Evolutionary conservation across 2,888 invertebrate species (phyloP).

Genomic region (Augochlorella aurata): DNA sequence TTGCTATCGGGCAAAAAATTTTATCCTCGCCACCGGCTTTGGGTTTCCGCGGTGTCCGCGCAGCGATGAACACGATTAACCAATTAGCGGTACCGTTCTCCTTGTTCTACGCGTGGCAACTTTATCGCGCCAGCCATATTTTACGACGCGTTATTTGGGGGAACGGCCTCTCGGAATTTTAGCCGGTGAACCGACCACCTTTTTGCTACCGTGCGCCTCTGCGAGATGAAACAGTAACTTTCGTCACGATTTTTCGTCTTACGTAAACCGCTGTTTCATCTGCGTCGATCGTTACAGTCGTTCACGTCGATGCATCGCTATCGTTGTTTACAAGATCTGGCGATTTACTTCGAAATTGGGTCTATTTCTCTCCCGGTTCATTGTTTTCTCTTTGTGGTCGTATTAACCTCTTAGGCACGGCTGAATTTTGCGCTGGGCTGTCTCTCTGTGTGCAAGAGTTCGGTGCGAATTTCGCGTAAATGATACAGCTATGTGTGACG

Average conservation of each 20-base stretch:
- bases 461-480: too few species aligned
- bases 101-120: constrained; percentile 50
- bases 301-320: neutral
- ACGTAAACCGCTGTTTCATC: neutral
- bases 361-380: neutral
- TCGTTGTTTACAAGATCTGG: neutral
- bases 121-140: constrained; percentile 46
- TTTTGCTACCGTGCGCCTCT: constrained; percentile 42
- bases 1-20: constrained; percentile 51
- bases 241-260: constrained; percentile 5
- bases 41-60: constrained; percentile 46
- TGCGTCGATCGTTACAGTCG: neutral
- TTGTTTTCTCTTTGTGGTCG: neutral
- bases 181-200: constrained; percentile 16
- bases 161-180: constrained; percentile 36
- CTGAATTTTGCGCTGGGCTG: too few species aligned
- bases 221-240: constrained; percentile 9
- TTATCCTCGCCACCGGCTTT: constrained; percentile 51
- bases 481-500: neutral
- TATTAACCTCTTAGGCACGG: neutral
- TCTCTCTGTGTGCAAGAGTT: too few species aligned
- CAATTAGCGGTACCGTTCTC: constrained; percentile 64
- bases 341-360: neutral
- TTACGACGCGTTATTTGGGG: constrained; percentile 52
- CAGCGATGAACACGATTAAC: constrained; percentile 68